Base-by-base conservation (phyloP, 1,140 invertebrate species). In the Drosophila hydei region DNA sequence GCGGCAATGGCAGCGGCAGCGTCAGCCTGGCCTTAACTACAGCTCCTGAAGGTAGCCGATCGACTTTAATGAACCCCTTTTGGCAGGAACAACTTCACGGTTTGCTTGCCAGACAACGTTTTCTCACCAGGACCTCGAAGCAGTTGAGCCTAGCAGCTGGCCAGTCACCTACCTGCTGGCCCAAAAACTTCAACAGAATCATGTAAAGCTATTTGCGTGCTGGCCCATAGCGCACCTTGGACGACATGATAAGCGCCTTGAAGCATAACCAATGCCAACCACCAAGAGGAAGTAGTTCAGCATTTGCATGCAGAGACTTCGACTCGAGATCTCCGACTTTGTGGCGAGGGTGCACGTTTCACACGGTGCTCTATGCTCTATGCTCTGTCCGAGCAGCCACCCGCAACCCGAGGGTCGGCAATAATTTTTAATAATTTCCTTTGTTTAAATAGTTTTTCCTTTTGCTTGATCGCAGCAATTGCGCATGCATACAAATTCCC, bases 401-500 rank as follows among this genome's bases (percentile, higher is more conserved):
- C 38, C 45, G 18, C 19, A 45, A 58, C 42, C 68, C 52, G 47
- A 60, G 80, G 81, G 71, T 78, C 72, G 78, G 73, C 60, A 72
- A 85, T 89, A 89, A 89, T 89, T 89, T 89, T 89, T 89, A 89
- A 89, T 89, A 89, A 89, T 89, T 89, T 89, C 84, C 84, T 89
- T 89, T 88, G 65, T 61, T 88, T 89, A 88, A 88, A 88, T 84
- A 73, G 83, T 89, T 88, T 89, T 89, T 89, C 79, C 84, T 89
- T 88, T 47, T 56, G 30, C 58, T 43, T 42, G 45, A 55, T 40
- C 72, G 54, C 64, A 61, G 67, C 70, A 72, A 72, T 68, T 72
- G 64, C 70, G 56, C 43, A 45, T 59, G 50, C 51, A 70, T 74
- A 88, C 83, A 87, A 87, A 89, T 87, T 87, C 83, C 83, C 83